Percentiles rank a stretch among this genome's conserved stretches.
Evolutionary conservation across 1,140 invertebrate species (phyloP).

Genomic region (Matsumurasca onukii): DNA sequence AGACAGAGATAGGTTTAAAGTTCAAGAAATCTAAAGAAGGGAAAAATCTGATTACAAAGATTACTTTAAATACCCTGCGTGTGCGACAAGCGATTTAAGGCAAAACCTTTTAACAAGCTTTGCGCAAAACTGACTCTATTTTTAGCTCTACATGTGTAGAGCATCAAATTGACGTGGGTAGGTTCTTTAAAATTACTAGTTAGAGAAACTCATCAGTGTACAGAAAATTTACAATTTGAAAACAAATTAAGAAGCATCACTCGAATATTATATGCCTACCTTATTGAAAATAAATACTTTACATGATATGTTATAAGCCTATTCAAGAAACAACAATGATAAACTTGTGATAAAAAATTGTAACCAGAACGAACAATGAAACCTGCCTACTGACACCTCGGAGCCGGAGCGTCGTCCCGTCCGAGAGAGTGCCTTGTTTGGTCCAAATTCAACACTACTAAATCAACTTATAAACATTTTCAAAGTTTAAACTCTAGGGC

Average conservation of each 20-base stretch:
- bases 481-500: not conserved
- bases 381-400: conserved; percentile 11
- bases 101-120: conserved; percentile 12
- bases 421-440: conserved; percentile 22
- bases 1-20: conserved; percentile 13
- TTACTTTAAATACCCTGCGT: conserved; percentile 19
- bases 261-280: conserved; percentile 2
- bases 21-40: not conserved
- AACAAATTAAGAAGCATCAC: conserved; percentile 12
- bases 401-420: not conserved
- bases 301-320: conserved; percentile 31
- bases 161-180: conserved; percentile 29
- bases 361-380: conserved; percentile 18
- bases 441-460: conserved; percentile 30
- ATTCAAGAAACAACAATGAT: conserved; percentile 28
- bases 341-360: conserved; percentile 27
- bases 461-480: conserved; percentile 22
- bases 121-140: conserved; percentile 11
- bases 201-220: conserved; percentile 1
- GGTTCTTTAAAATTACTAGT: conserved; percentile 21
- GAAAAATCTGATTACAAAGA: conserved; percentile 1
- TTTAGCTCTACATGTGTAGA: conserved; percentile 13
- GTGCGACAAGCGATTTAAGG: conserved; percentile 19
- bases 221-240: conserved; percentile 1
- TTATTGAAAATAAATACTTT: conserved; percentile 23